Conservation (phyloP, 2,113 vertebrate species). For the Gasterosteus nipponicus region DNA sequence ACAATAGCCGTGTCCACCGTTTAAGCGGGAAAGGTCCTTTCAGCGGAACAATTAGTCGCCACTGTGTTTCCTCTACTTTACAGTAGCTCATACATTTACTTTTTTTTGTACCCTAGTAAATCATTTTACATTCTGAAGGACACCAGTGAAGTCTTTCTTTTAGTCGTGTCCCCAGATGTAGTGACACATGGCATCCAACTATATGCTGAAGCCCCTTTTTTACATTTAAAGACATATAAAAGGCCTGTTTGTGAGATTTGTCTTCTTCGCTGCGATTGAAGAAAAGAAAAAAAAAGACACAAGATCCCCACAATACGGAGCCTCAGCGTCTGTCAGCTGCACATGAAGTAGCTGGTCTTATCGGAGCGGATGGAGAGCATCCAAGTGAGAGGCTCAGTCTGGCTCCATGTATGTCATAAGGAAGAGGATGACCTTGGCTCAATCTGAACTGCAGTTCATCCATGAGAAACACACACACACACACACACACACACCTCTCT, state of each 20-base stretch:
- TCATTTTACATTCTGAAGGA: not conserved
- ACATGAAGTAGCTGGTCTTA: constrained; percentile 61
- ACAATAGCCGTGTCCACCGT: constrained; percentile 22
- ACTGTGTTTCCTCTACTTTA: not conserved
- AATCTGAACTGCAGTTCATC: constrained; percentile 50
- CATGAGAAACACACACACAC: constrained; percentile 47
- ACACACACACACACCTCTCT: constrained; percentile 5
- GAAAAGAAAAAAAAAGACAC: constrained; percentile 1
- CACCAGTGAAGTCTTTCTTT: not conserved
- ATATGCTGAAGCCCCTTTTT: not conserved
- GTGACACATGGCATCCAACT: constrained; percentile 8
- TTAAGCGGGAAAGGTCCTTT: constrained; percentile 7
- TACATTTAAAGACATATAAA: not conserved
- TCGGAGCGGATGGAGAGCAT: constrained; percentile 75
- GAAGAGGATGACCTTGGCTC: constrained; percentile 75
- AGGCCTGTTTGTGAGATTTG: not conserved
- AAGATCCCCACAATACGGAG: constrained; percentile 36
- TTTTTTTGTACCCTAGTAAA: not conserved
- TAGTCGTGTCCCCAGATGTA: not conserved
- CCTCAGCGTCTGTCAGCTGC: constrained; percentile 38
- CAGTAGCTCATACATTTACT: not conserved
- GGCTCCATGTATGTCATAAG: constrained; percentile 77
- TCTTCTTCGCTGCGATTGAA: constrained; percentile 12
- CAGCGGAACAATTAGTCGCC: not conserved
- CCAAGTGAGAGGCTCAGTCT: constrained; percentile 73